phyloP scores from a whole-genome alignment of 2,113 vertebrate species.

The Cyphotilapia sp. region DNA sequence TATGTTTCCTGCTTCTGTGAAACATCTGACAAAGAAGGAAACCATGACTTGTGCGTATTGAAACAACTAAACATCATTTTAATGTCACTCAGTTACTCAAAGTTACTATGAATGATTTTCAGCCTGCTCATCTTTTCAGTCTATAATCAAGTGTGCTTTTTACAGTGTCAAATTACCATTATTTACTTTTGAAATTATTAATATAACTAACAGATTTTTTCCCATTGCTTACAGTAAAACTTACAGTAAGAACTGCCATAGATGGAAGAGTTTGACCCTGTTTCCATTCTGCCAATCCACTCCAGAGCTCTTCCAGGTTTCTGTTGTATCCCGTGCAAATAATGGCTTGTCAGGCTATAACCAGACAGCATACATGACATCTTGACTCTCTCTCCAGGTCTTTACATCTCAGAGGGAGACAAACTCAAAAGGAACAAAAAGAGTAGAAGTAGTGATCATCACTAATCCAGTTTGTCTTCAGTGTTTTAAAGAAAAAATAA shows the following conservation, averaged over 20 bases:
- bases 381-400: not conserved
- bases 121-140: rapidly evolving
- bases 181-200: not conserved
- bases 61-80: not conserved
- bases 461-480: too few relatives aligned
- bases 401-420: rapidly evolving
- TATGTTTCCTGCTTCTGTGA: not conserved
- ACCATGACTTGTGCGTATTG: not conserved
- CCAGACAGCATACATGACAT: not conserved
- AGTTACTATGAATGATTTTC: rapidly evolving
- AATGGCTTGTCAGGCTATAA: not conserved
- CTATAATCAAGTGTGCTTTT: not conserved
- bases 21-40: not conserved
- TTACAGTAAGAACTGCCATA: not conserved
- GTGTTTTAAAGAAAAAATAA: rapidly evolving
- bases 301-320: not conserved
- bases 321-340: rapidly evolving
- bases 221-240: not conserved
- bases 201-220: not conserved
- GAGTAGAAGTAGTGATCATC: too few relatives aligned
- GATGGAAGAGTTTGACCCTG: rapidly evolving
- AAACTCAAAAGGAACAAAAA: too few relatives aligned
- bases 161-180: not conserved
- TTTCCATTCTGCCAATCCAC: rapidly evolving
- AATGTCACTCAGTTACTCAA: rapidly evolving